Evolutionary conservation across 2,797 vertebrate genomes (phyloP), one percentile per base, ranked within the genome.

Genomic region (Morus bassanus): DNA sequence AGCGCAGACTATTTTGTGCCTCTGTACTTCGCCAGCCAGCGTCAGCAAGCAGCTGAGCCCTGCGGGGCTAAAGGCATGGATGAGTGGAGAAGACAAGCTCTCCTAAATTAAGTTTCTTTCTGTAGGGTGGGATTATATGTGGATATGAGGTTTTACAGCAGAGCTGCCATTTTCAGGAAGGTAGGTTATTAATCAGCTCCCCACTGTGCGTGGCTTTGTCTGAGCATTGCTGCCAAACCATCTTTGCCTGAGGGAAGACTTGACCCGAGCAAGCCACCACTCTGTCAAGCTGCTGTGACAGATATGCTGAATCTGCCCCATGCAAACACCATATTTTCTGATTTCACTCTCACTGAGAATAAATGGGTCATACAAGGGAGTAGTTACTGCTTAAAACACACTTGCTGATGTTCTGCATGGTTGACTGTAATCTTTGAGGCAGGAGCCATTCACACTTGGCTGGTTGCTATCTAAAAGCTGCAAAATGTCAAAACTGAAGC

Each of bases 41-140:
- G 17, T 77, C 35, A 85, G 51, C 1, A 21, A 89, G 33, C 16
- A 53, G 50, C 24, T 46, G 65, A 86, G 30, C 43, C 65, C 51
- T 43, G 8, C 3, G 6, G n/a, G 21, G 7, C 33, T 59, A 54
- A 80, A 63, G 31, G 30, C 39, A 82, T 0, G 21, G 73, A 64
- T 68, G 57, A 81, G 30, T 57, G 54, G 31, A 82, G 30, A 13
- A 72, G 18, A 70, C 19, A 3, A 6, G 17, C 10, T 54, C 22
- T 89, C n/a, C 33, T 81, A 88, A 86, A 93, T 92, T 60, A 85
- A 76, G 46, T 92, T 95, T 86, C 18, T 90, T 93, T 92, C 83
- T 91, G 41, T 89, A 94, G 79, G 57, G 82, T 81, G 73, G 65
- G 54, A 88, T 94, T 90, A 69, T 81, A 56, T 25, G n/a, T 72